These are phyloP conservation scores for Geotrupes spiniger DNA, from an alignment of 2,888 invertebrate species.

Conservation along the genomic window DNA sequence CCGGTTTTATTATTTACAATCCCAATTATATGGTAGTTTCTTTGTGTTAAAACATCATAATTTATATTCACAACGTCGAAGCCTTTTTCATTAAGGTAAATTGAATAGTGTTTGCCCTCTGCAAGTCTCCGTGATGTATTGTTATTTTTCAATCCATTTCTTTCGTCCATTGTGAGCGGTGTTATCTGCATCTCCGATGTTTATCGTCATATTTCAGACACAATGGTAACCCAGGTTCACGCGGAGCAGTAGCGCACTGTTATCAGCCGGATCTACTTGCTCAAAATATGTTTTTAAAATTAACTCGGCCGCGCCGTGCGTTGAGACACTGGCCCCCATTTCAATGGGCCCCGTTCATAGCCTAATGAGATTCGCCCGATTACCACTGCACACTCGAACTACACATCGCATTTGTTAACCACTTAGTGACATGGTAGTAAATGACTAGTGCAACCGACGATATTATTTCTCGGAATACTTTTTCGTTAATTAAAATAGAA, in stretches of 20 bases:
- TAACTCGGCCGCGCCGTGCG: constrained; percentile 31
- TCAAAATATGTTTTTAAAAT: constrained; percentile 43
- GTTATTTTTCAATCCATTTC: constrained; percentile 37
- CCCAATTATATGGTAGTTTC: constrained; percentile 13
- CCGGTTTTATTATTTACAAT: constrained; percentile 9
- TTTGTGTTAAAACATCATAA: constrained; percentile 24
- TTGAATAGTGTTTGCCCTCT: constrained; percentile 40
- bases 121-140: constrained; percentile 31
- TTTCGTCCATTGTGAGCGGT: constrained; percentile 35
- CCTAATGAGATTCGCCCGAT: constrained; percentile 9
- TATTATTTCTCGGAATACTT: constrained; percentile 29
- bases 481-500: too few relatives aligned
- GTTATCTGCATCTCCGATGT: constrained; percentile 43
- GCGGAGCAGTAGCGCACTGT: constrained; percentile 17
- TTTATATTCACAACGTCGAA: constrained; percentile 21
- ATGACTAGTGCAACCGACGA: constrained; percentile 29
- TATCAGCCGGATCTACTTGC: constrained; percentile 8
- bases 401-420: constrained; percentile 42
- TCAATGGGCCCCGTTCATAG: constrained; percentile 10
- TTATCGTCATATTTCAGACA: constrained; percentile 47
- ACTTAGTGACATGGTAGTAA: constrained; percentile 44
- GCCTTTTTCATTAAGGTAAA: constrained; percentile 38
- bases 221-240: constrained; percentile 35
- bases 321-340: constrained; percentile 14
- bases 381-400: constrained; percentile 5